Percentiles rank a stretch among this genome's conserved stretches.
Evolutionary conservation across 2,888 invertebrate species (phyloP).

Genomic region (Tipula unca): DNA sequence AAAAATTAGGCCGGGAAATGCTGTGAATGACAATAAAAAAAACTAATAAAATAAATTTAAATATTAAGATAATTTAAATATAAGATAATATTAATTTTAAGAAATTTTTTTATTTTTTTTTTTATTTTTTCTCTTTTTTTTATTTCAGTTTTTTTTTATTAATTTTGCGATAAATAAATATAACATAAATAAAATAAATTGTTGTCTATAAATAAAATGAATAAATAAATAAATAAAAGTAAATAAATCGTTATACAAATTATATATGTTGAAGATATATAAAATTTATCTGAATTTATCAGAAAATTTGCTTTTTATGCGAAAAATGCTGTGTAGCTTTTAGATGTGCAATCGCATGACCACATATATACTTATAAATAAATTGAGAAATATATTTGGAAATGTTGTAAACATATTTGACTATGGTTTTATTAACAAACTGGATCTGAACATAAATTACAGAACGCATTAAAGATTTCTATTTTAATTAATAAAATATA

Average conservation of each 20-base stretch:
- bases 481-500: too few relatives aligned
- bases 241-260: neutral
- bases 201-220: neutral
- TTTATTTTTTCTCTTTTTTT: neutral
- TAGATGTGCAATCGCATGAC: neutral
- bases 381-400: slow-evolving; percentile 2
- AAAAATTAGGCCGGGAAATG: slow-evolving; percentile 21
- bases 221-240: neutral
- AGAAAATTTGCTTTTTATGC: neutral
- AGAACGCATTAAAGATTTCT: too few relatives aligned
- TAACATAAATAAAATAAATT: neutral
- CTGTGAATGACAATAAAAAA: slow-evolving; percentile 24
- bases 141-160: neutral
- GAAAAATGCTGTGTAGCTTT: neutral
- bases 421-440: neutral
- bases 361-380: neutral
- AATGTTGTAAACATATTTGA: neutral
- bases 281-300: neutral
- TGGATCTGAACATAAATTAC: too few relatives aligned
- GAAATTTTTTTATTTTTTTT: neutral
- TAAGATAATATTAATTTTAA: neutral
- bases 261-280: neutral
- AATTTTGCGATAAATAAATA: neutral
- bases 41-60: slow-evolving; percentile 19
- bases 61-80: neutral